These are phyloP conservation scores for Oriolus oriolus DNA, from an alignment of 2,113 vertebrate species.

Conservation along the genomic window DNA sequence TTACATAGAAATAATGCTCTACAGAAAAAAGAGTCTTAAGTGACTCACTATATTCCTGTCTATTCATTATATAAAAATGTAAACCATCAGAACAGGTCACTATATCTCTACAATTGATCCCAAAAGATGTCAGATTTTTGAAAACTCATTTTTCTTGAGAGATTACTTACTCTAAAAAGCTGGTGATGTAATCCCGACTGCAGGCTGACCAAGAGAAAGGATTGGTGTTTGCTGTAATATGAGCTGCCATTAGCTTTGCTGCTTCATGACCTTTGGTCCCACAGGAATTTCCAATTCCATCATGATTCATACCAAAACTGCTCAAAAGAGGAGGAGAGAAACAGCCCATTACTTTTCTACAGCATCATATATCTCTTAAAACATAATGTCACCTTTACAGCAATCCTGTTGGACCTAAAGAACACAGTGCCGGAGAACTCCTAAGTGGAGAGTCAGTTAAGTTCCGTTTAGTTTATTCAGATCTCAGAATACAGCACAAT, in stretches of 20 bases:
- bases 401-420: background rate
- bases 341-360: slow-evolving; percentile 32
- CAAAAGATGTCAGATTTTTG: slow-evolving; percentile 2
- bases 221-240: slow-evolving; percentile 99
- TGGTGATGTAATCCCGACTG: slow-evolving; percentile 99
- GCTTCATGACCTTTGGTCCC: slow-evolving; percentile 98
- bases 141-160: slow-evolving; percentile 60
- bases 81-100: background rate
- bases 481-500: background rate
- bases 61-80: background rate
- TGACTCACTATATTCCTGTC: background rate
- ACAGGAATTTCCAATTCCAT: slow-evolving; percentile 97
- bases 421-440: background rate
- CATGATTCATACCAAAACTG: slow-evolving; percentile 99
- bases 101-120: background rate
- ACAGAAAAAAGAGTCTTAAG: background rate
- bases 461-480: background rate
- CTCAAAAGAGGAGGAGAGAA: slow-evolving; percentile 64
- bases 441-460: background rate
- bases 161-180: slow-evolving; percentile 98
- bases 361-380: background rate
- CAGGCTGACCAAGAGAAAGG: slow-evolving; percentile 98
- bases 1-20: background rate
- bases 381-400: background rate
- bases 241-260: slow-evolving; percentile 98